Base-by-base conservation (phyloP, 2,888 invertebrate species). In the Saturnia pavonia region DNA sequence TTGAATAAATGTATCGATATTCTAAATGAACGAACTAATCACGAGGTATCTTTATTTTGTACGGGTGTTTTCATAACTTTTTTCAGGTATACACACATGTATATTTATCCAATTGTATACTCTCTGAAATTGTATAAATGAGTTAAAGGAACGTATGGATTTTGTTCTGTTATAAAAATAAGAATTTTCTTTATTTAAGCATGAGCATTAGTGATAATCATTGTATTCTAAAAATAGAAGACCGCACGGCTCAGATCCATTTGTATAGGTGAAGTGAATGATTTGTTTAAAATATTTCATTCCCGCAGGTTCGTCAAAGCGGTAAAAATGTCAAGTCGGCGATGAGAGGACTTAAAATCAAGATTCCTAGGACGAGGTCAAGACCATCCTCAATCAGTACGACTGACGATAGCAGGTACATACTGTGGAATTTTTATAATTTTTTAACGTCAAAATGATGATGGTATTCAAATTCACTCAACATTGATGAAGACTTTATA, bases 321-420 rank as follows among this genome's bases (percentile, higher is more conserved):
- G 92, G 93, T 63, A 92, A 88, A 80, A 93, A 92, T 74, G 82
- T 94, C 79, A 92, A 90, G 77, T 91, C 92, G 11, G 93, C 92
- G 22, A 91, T 94, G 12, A 90, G 82, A 78, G 93, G 91, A 9
- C 78, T 92, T 75, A 94, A 92, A 78, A 92, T 85, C 75, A 92
- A 88, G 84, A 91, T 93, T 69, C 93, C 93, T 1, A 88, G 88
- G 73, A 84, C 90, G 7, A 91, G 92, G 0, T 92, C 92, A 0
- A 82, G 91, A 40, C 88, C 91, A 0, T 91, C 93, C 0, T 92
- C 93, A 0, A 85, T 90, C 27, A 92, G 91, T 71, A 92, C 92
- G 0, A 91, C 89, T 0, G 93, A 92, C 71, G 92, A 92, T 43
- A 91, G 90, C 90, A 91, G 92, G 92, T 92, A 83, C 2, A 54